A percentile compares a stretch with the other conserved stretches of the same genome.
These are phyloP conservation scores for Drosophila lacertosa DNA, from an alignment of 1,140 invertebrate genomes.

Conservation along the genomic window DNA sequence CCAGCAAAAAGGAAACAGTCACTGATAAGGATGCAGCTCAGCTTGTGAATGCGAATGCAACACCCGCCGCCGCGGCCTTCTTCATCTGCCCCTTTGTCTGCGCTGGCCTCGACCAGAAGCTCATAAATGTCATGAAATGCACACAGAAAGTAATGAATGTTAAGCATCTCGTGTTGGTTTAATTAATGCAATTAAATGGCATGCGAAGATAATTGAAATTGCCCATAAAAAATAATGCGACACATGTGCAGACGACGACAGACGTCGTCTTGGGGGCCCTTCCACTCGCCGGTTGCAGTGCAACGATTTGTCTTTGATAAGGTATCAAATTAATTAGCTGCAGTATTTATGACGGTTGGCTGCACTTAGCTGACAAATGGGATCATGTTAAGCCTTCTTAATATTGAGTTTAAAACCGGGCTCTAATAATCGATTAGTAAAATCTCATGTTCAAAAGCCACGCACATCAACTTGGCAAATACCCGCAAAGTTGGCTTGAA, in stretches of 20 bases:
- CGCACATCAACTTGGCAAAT: background rate
- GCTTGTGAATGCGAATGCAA: background rate
- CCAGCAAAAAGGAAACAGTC: constrained; percentile 27
- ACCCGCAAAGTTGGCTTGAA: constrained; percentile 5
- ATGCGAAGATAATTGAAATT: constrained; percentile 44
- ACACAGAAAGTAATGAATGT: constrained; percentile 40
- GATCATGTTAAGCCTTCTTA: too few species aligned
- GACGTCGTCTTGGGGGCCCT: background rate
- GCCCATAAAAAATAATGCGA: constrained; percentile 42
- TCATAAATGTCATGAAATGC: constrained; percentile 40
- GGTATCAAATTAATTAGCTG: background rate
- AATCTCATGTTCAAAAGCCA: background rate
- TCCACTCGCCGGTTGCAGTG: background rate
- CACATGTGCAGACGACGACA: constrained; percentile 8
- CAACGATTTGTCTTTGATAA: constrained; percentile 8
- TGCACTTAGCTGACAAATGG: background rate
- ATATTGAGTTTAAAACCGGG: too few species aligned
- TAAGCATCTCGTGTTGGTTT: constrained; percentile 48
- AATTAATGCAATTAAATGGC: constrained; percentile 57
- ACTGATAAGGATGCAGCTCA: constrained; percentile 38
- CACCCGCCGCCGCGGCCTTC: background rate
- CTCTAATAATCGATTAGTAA: constrained; percentile 1
- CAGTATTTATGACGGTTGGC: background rate
- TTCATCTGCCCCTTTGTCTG: background rate
- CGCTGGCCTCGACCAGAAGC: constrained; percentile 4